A percentile compares a stretch with the other conserved stretches of the same genome.
phyloP scores from a whole-genome alignment of 2,113 vertebrate species.

The Mystacornis crossleyi region DNA sequence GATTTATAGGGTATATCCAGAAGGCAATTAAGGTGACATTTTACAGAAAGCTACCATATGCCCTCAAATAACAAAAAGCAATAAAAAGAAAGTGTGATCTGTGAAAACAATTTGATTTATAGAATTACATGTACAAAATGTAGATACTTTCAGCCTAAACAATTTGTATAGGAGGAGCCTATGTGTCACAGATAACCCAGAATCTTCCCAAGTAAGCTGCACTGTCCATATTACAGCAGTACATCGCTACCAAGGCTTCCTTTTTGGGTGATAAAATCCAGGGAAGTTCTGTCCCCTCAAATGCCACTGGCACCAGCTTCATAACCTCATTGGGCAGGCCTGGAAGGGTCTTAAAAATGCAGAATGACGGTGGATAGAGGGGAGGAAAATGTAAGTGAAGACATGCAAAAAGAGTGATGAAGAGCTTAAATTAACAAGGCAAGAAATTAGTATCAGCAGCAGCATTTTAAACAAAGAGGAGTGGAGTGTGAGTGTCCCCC shows the following conservation, averaged over 20 bases:
- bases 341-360: not conserved
- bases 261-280: not conserved
- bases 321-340: not conserved
- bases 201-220: not conserved
- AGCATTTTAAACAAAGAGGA: not conserved
- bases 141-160: not conserved
- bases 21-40: not conserved
- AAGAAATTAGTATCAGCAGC: not conserved
- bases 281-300: not conserved
- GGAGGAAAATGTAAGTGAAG: not conserved
- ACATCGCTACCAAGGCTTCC: not conserved
- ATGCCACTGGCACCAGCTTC: not conserved
- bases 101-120: slow-evolving; percentile 15
- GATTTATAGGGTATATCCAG: slow-evolving; percentile 35
- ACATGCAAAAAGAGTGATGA: not conserved
- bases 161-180: not conserved
- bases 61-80: slow-evolving; percentile 17
- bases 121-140: not conserved
- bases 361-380: not conserved
- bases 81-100: not conserved
- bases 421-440: not conserved
- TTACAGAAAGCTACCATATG: not conserved
- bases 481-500: not conserved
- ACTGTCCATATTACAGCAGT: not conserved
- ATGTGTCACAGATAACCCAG: not conserved